Percentiles rank a stretch among this genome's conserved stretches.
Conservation (phyloP, 2,797 vertebrate genomes). For the Takifugu ocellatus region DNA sequence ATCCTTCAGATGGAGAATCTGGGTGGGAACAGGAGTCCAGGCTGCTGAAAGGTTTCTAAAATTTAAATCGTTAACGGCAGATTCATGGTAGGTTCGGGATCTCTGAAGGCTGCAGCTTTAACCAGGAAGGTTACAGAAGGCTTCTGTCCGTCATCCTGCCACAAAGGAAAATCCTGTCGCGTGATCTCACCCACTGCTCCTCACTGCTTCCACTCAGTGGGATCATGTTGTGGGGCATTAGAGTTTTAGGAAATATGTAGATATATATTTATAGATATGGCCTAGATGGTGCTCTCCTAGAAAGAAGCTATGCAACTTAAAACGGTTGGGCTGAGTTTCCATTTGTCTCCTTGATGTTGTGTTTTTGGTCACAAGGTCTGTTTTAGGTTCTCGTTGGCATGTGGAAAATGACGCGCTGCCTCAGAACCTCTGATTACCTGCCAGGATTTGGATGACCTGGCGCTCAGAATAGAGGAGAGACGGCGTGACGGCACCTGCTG, state of each 20-base stretch:
- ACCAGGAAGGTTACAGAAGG: too few species aligned
- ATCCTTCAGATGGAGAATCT: background rate
- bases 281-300: too few species aligned
- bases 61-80: background rate
- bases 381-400: background rate
- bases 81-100: too few species aligned
- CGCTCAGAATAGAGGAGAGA: slow-evolving; percentile 3
- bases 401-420: too few species aligned
- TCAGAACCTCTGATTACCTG: background rate
- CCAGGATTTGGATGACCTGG: background rate
- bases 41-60: background rate
- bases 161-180: too few species aligned
- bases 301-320: slow-evolving; percentile 10
- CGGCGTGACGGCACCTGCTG: background rate
- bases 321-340: background rate
- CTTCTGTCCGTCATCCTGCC: too few species aligned
- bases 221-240: too few species aligned
- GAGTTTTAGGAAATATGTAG: too few species aligned
- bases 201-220: too few species aligned
- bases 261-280: too few species aligned
- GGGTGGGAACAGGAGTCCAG: background rate
- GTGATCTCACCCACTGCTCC: too few species aligned
- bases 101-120: too few species aligned
- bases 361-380: slow-evolving; percentile 1
- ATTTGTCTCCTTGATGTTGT: background rate